phyloP scores from a whole-genome alignment of 1,140 invertebrate species.

The Hylaeus anthracinus region DNA sequence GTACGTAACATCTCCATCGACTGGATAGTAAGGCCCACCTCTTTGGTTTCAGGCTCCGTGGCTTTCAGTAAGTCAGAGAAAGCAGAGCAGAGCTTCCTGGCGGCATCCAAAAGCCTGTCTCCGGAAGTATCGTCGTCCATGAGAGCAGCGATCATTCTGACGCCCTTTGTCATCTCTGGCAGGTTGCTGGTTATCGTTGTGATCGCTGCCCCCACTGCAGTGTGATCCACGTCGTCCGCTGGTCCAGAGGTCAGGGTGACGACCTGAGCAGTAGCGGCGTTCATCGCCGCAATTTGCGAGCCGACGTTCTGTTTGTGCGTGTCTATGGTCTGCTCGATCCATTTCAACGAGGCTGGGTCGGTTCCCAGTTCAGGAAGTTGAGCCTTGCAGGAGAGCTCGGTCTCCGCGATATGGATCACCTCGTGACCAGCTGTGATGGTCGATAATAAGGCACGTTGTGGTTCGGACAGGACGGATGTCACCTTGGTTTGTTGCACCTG shows the following conservation, averaged over 20 bases:
- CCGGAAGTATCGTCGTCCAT: conserved; percentile 93
- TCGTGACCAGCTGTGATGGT: conserved; percentile 94
- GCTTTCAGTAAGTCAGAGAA: conserved; percentile 97
- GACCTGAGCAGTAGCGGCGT: conserved; percentile 98
- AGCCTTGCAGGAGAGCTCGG: conserved; percentile 87
- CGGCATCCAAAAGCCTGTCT: conserved; percentile 94
- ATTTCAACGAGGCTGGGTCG: conserved; percentile 92
- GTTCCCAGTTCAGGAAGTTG: conserved; percentile 91
- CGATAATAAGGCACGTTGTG: conserved; percentile 94
- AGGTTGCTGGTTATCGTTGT: conserved; percentile 98
- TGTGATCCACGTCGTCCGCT: conserved; percentile 93
- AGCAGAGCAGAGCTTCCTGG: conserved; percentile 93
- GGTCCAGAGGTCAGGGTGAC: conserved; percentile 95
- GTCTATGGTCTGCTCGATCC: conserved; percentile 96
- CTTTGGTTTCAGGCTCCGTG: conserved; percentile 95
- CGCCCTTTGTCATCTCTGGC: conserved; percentile 97
- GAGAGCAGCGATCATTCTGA: conserved; percentile 96
- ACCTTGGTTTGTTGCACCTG: conserved; percentile 93
- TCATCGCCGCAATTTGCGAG: conserved; percentile 99
- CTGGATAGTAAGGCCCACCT: conserved; percentile 81
- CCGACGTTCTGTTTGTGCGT: conserved; percentile 98
- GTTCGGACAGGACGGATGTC: conserved; percentile 91
- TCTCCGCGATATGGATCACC: conserved; percentile 92
- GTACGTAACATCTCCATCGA: neutral
- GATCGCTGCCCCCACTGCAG: conserved; percentile 97